Evolutionary conservation across 1,140 invertebrate species (phyloP).

Genomic region (Cotesia chilonis): DNA sequence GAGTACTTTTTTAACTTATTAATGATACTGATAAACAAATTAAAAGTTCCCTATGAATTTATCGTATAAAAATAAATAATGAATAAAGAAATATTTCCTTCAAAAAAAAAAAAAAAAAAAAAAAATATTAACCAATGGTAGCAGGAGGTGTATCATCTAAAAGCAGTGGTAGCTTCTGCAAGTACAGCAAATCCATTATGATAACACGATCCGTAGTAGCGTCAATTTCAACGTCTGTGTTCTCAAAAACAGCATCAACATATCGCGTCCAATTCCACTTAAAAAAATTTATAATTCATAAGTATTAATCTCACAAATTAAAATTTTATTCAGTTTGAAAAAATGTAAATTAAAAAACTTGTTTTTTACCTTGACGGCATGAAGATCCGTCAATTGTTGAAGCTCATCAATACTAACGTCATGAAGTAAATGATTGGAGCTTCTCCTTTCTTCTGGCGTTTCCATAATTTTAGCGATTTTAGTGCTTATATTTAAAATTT

Average conservation of each 20-base stretch:
- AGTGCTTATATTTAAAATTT: slow-evolving; percentile 76
- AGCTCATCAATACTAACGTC: slow-evolving; percentile 76
- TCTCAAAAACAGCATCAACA: slow-evolving; percentile 68
- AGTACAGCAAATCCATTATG: slow-evolving; percentile 71
- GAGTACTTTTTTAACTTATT: slow-evolving; percentile 1
- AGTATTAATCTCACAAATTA: neutral
- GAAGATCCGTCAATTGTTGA: slow-evolving; percentile 62
- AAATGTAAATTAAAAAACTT: neutral
- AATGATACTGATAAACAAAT: too few relatives aligned
- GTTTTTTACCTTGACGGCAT: slow-evolving; percentile 57
- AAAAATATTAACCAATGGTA: slow-evolving; percentile 65
- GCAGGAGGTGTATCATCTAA: slow-evolving; percentile 64
- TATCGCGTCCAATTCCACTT: slow-evolving; percentile 78
- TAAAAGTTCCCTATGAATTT: slow-evolving; percentile 8
- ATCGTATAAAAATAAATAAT: neutral
- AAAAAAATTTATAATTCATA: slow-evolving; percentile 2
- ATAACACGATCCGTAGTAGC: slow-evolving; percentile 66
- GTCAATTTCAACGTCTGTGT: slow-evolving; percentile 69
- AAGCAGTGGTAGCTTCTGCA: slow-evolving; percentile 69
- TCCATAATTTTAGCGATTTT: slow-evolving; percentile 79
- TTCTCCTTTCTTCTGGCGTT: slow-evolving; percentile 74
- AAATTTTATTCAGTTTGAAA: neutral
- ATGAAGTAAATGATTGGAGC: slow-evolving; percentile 77
- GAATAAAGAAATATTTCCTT: neutral
- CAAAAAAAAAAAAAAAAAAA: neutral